phyloP scores from a whole-genome alignment of 2,797 vertebrate genomes.

The Taenioides sp. region DNA sequence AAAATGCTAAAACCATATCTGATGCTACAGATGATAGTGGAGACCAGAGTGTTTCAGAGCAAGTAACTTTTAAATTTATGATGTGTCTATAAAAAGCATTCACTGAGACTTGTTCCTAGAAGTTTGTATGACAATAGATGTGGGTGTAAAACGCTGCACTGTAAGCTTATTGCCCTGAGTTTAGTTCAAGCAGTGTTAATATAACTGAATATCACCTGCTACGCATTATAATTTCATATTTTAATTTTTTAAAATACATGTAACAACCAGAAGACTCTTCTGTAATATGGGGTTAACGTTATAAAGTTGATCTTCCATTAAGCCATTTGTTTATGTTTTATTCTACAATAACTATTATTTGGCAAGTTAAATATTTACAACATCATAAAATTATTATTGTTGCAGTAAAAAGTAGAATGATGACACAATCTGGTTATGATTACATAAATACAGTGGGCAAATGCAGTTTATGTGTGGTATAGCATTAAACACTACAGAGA shows the following conservation, averaged over 20 bases:
- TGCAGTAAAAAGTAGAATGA: background rate
- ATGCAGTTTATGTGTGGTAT: background rate
- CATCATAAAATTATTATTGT: background rate
- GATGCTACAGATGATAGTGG: background rate
- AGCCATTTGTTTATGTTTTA: too few relatives aligned
- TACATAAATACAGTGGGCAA: background rate
- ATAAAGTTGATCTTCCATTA: too few relatives aligned
- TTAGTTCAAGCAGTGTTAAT: background rate
- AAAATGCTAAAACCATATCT: constrained; percentile 1
- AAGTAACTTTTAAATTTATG: background rate
- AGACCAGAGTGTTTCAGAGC: background rate
- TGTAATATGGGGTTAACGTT: too few relatives aligned
- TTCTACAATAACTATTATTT: too few relatives aligned
- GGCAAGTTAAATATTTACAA: background rate
- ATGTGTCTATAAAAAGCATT: background rate
- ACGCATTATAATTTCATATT: background rate
- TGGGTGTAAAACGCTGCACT: background rate
- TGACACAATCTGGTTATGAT: background rate
- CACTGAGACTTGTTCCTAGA: background rate
- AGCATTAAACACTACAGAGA: background rate
- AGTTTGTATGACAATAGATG: background rate
- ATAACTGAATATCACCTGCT: background rate
- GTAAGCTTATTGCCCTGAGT: background rate
- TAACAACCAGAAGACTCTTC: too few relatives aligned
- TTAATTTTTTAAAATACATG: too few relatives aligned